These are phyloP conservation scores for Drosophila diplacantha DNA, from an alignment of 2,888 invertebrate genomes.

Conservation along the genomic window DNA sequence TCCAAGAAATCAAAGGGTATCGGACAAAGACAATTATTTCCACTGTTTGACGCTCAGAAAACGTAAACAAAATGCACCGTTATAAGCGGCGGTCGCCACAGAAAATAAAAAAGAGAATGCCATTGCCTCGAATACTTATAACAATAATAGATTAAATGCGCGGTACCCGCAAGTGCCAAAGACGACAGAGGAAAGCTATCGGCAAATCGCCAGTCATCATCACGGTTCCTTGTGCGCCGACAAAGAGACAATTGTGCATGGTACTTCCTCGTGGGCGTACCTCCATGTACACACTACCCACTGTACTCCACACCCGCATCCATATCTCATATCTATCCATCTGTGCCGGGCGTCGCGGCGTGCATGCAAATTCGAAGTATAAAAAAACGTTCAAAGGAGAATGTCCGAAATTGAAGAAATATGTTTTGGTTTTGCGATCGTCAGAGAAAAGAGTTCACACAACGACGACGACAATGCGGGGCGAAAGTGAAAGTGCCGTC, in stretches of 20 bases:
- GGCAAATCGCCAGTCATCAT: slow-evolving; percentile 33
- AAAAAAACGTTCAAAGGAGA: slow-evolving; percentile 58
- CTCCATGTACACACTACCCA: background rate
- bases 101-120: slow-evolving; percentile 21
- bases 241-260: slow-evolving; percentile 45
- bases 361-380: slow-evolving; percentile 61
- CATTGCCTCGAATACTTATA: slow-evolving; percentile 39
- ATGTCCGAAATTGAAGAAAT: slow-evolving; percentile 23
- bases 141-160: slow-evolving; percentile 45
- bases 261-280: slow-evolving; percentile 44
- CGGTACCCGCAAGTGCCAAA: slow-evolving; percentile 37
- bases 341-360: slow-evolving; percentile 14
- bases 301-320: slow-evolving; percentile 2
- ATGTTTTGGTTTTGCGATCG: slow-evolving; percentile 30
- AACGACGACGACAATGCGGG: slow-evolving; percentile 39
- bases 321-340: slow-evolving; percentile 12
- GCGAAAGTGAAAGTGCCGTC: slow-evolving; percentile 65
- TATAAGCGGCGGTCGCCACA: slow-evolving; percentile 19
- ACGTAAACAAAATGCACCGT: slow-evolving; percentile 44
- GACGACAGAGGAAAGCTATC: slow-evolving; percentile 5
- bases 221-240: slow-evolving; percentile 35
- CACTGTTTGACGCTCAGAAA: slow-evolving; percentile 38
- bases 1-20: slow-evolving; percentile 2
- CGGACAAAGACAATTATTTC: background rate
- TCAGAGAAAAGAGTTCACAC: slow-evolving; percentile 36